Base-by-base conservation (phyloP, 2,797 vertebrate species). In the Furcifer pardalis region DNA sequence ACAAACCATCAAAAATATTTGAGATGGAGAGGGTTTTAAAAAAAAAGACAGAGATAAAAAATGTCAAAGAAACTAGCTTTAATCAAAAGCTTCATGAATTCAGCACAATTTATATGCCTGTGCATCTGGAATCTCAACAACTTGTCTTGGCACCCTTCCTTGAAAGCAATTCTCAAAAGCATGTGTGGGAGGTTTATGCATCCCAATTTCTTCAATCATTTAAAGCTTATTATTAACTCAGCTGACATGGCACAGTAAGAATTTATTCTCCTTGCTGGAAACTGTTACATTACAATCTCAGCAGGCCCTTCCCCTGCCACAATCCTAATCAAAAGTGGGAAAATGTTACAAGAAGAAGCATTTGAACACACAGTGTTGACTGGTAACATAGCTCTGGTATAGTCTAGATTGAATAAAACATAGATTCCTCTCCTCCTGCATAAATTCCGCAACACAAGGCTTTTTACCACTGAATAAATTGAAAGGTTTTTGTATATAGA, bases 311-410 rank as follows among this genome's bases (percentile, higher is more conserved):
- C 77, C 32, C 0, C 40, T 56, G 27, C 5, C 49, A 7, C 74
- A 77, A n/a, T 76, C 12, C 77, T 0, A 63, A 86, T 68, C 65
- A 49, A 30, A 35, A 83, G 25, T 71, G 78, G 89, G 13, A 79
- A 84, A 59, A 69, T 81, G 68, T 7, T 84, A 75, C 66, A 79
- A 78, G 87, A 84, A 90, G 79, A 49, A 72, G 5, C 0, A 65
- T 37, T 68, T 82, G 68, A 82, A 83, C 71, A 66, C 1, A 12
- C 63, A 0, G 8, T 46, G 1, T 69, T 81, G 35, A 71, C 37
- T 86, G 80, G 86, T 86, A 63, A 56, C 83, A 93, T 85, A n/a
- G 40, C 85, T 79, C 78, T 0, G 77, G 71, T 73, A 12, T 35
- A 35, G 86, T 72, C 74, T 77, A 9, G 87, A 76, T 82, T 37